phyloP scores from a whole-genome alignment of 2,888 invertebrate genomes.

The Glyphotaelius pellucidus region DNA sequence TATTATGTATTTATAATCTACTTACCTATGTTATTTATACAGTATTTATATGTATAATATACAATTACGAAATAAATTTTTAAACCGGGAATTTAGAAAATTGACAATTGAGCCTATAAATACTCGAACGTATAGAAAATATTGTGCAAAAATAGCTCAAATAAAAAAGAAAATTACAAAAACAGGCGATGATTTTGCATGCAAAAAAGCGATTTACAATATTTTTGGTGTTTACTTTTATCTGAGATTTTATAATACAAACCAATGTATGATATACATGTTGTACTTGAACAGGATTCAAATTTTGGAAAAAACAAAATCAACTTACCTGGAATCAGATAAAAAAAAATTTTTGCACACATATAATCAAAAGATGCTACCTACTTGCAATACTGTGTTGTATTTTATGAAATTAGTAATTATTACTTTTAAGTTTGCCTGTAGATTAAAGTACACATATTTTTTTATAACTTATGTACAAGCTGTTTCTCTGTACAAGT shows the following conservation, averaged over 20 bases:
- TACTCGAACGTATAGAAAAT: not conserved
- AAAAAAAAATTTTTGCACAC: not conserved
- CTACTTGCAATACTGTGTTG: not conserved
- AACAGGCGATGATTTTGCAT: not conserved
- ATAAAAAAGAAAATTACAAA: not conserved
- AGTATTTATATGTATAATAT: not conserved
- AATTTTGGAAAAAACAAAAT: not conserved
- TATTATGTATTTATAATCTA: not conserved
- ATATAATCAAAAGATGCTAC: not conserved
- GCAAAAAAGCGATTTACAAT: not conserved
- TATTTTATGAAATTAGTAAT: not conserved
- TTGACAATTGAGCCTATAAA: not conserved
- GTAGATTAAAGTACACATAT: not conserved
- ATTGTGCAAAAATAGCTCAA: not conserved
- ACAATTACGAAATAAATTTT: not conserved
- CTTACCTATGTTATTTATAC: not conserved
- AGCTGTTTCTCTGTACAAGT: not conserved
- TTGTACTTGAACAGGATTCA: not conserved
- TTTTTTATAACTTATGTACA: not conserved
- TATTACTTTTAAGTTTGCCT: not conserved
- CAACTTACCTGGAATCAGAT: not conserved
- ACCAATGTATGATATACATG: not conserved
- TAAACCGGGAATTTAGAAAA: not conserved
- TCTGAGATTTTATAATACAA: not conserved
- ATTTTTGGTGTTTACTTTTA: not conserved